A percentile compares a stretch with the other conserved stretches of the same genome.
Evolutionary conservation across 1,140 invertebrate species (phyloP).

Genomic region (Drosophila sp.): DNA sequence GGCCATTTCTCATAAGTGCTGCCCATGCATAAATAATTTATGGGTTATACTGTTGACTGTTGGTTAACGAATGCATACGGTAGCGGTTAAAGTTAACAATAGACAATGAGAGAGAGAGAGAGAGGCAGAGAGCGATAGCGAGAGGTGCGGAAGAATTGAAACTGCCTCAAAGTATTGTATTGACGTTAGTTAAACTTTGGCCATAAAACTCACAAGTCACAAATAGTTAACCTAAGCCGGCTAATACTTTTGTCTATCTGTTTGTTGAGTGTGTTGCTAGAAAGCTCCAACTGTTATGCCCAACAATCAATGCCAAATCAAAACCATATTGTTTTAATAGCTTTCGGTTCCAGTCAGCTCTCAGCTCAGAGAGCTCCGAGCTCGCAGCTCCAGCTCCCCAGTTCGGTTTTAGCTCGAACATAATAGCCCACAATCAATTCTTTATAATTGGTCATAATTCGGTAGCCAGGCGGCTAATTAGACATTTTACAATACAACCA

Average conservation of each 20-base stretch:
- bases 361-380: background rate
- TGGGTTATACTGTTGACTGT: background rate
- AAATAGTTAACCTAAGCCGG: slow-evolving; percentile 11
- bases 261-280: background rate
- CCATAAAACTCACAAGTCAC: background rate
- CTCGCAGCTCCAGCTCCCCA: too few species aligned
- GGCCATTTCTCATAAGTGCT: background rate
- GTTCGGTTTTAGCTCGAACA: slow-evolving; percentile 31
- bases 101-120: background rate
- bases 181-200: background rate
- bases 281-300: slow-evolving; percentile 21
- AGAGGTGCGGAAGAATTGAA: too few species aligned
- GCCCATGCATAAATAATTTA: background rate
- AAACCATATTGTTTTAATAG: slow-evolving; percentile 12
- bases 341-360: slow-evolving; percentile 12
- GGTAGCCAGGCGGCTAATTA: slow-evolving; percentile 74
- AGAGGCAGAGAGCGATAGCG: too few species aligned
- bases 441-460: slow-evolving; percentile 74
- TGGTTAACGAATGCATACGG: background rate
- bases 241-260: slow-evolving; percentile 9
- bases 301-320: slow-evolving; percentile 14
- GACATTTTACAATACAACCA: slow-evolving; percentile 71
- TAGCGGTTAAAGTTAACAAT: background rate
- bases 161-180: background rate
- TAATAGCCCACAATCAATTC: slow-evolving; percentile 54